Evolutionary conservation across 1,140 invertebrate species (phyloP).

Genomic region (Drosophila asahinai): DNA sequence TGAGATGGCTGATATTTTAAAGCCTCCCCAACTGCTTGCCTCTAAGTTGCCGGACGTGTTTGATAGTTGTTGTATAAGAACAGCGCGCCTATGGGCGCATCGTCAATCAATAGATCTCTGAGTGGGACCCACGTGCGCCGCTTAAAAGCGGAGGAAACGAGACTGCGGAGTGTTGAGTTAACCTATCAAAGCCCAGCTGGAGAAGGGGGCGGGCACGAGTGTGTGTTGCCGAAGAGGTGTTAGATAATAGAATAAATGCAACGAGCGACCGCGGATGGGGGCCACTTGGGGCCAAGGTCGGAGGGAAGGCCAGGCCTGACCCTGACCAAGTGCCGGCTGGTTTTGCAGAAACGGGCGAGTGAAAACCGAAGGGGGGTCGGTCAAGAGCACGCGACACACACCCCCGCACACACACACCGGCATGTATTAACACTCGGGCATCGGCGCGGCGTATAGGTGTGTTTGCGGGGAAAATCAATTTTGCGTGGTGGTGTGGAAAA

Average conservation of each 20-base stretch:
- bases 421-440: neutral
- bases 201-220: neutral
- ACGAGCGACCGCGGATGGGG: neutral
- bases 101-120: conserved; percentile 35
- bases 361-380: conserved; percentile 29
- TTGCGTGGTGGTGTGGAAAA: conserved; percentile 25
- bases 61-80: conserved; percentile 22
- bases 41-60: neutral
- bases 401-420: conserved; percentile 17
- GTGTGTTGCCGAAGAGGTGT: conserved; percentile 18
- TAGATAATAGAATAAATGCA: conserved; percentile 37
- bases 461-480: conserved; percentile 70
- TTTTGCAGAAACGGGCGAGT: neutral
- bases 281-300: conserved; percentile 44
- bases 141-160: conserved; percentile 1
- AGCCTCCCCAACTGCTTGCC: neutral
- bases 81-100: neutral
- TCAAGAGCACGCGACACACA: conserved; percentile 59
- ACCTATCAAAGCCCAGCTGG: conserved; percentile 41
- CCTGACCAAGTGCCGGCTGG: conserved; percentile 45
- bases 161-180: conserved; percentile 7
- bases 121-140: conserved; percentile 28
- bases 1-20: neutral
- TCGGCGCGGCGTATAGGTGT: neutral
- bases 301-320: conserved; percentile 18